Percentiles rank a stretch among this genome's conserved stretches.
These are phyloP conservation scores for Nymphalis c-album DNA, from an alignment of 2,888 invertebrate genomes.

Conservation along the genomic window DNA sequence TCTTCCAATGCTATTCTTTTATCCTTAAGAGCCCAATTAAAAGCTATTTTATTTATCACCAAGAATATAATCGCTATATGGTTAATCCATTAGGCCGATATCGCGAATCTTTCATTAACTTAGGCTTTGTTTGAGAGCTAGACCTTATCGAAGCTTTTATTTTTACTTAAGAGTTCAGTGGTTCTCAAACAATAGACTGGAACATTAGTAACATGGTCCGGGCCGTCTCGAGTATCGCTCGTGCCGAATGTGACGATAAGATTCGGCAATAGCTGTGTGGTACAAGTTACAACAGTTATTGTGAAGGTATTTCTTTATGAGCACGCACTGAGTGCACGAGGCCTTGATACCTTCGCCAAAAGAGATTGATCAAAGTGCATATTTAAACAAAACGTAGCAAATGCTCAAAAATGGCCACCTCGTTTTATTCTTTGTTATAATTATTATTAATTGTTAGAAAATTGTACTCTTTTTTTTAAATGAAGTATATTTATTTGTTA, in stretches of 20 bases:
- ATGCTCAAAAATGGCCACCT: too few species aligned
- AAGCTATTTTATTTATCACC: constrained; percentile 16
- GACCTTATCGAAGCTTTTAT: constrained; percentile 42
- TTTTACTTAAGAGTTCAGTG: constrained; percentile 20
- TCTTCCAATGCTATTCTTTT: constrained; percentile 1
- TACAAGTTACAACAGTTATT: not conserved
- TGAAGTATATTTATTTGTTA: too few species aligned
- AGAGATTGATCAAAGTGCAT: too few species aligned
- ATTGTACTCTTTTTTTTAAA: too few species aligned
- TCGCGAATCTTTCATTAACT: constrained; percentile 41
- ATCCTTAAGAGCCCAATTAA: constrained; percentile 19
- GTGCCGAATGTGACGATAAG: constrained; percentile 40
- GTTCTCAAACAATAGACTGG: constrained; percentile 54
- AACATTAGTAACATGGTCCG: constrained; percentile 55
- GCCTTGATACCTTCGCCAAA: not conserved
- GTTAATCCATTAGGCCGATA: constrained; percentile 34
- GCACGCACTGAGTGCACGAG: too few species aligned
- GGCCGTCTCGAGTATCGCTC: constrained; percentile 51
- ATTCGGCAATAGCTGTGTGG: constrained; percentile 31
- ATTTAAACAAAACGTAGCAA: too few species aligned
- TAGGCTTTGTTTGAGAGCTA: constrained; percentile 47
- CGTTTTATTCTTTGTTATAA: too few species aligned
- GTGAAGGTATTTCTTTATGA: too few species aligned
- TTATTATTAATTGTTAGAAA: too few species aligned
- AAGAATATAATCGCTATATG: constrained; percentile 11